Evolutionary conservation across 1,140 invertebrate species (phyloP), one percentile per base, ranked within the genome.

Genomic region (Drosophila nigrodunni): DNA sequence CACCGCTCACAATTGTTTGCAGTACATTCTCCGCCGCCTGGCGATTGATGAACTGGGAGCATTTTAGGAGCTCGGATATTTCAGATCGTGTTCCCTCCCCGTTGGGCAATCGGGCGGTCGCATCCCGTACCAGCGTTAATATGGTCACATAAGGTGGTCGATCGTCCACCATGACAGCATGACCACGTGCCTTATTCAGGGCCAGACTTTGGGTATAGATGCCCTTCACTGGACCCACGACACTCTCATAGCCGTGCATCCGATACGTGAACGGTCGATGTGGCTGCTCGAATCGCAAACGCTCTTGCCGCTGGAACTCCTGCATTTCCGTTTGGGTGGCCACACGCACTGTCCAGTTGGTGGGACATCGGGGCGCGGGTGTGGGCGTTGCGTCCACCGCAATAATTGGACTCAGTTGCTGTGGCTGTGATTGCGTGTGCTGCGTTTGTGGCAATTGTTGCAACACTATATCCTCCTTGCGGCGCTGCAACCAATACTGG

Each of bases 131-230:
- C 41, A 99, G 93, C 10, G 97, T 97, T 7, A 98, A 92, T 86
- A 98, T 98, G 6, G 97, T 98, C 9, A 98, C 97, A 93, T 96
- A 98, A 65, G 98, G 96, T 25, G 98, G 98, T 46, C 98, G 93
- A 89, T 97, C 96, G 3, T 96, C 95, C 1, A 96, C 95, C 55
- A 99, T 93, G 54, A 98, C 94, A 2, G 96, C 96, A 91, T 98
- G 97, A 30, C 97, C 97, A 46, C 97, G 94, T 0, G 97, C 94
- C 79, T 94, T 94, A 37, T 93, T 93, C 57, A 93, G 76, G 3
- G 93, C 92, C 35, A 93, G 76, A 18, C 93, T 90, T 46, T 95
- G 94, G 49, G 95, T 95, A 80, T 97, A 97, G 77, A 97, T 96
- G 34, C 97, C 97, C 93, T 97, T 97, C 0, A 98, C 95, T 2